Evolutionary conservation across 1,140 invertebrate genomes (phyloP), one percentile per base, ranked within the genome.

Genomic region (Luehdorfia chinensis): DNA sequence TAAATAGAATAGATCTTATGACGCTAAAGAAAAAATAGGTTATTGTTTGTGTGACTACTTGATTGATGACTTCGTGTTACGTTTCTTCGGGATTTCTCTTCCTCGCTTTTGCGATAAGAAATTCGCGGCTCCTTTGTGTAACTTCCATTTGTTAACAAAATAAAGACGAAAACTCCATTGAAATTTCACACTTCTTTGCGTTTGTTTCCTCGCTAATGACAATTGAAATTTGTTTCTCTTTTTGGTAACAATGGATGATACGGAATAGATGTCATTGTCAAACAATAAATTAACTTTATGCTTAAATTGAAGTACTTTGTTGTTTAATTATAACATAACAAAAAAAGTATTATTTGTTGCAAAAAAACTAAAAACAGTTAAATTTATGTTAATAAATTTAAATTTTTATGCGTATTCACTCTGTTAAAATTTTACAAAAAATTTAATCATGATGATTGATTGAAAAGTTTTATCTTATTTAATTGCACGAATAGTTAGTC

Each of bases 21-120:
- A 25, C 7, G 9, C 6, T 15, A 43, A 43, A 18, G n/a, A 9
- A 18, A 43, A 43, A 30, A 43, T 28, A 43, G 14, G 39, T 43
- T 43, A 43, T 43, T 43, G 39, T 43, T 30, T 28, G 39, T 18
- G 59, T 71, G 66, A 69, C 61, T 50, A 45, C 65, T 68, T 78
- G 73, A 79, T 79, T 74, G 72, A 78, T 78, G 66, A 43, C 27
- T 67, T 61, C 55, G 32, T 58, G 57, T 58, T 60, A 52, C 51
- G 58, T 54, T 71, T 66, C 59, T 67, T 58, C 51, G 58, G 61
- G 56, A 71, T 66, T 66, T 58, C 52, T 43, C 39, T 59, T 55
- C 55, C 65, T 57, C 48, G 27, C 59, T 18, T 39, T 13, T 25
- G 25, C 54, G 55, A 28, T 46, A 47, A 50, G 49, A 47, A 66